Base-by-base conservation (phyloP, 2,113 vertebrate species). In the Pachyramphus minor region DNA sequence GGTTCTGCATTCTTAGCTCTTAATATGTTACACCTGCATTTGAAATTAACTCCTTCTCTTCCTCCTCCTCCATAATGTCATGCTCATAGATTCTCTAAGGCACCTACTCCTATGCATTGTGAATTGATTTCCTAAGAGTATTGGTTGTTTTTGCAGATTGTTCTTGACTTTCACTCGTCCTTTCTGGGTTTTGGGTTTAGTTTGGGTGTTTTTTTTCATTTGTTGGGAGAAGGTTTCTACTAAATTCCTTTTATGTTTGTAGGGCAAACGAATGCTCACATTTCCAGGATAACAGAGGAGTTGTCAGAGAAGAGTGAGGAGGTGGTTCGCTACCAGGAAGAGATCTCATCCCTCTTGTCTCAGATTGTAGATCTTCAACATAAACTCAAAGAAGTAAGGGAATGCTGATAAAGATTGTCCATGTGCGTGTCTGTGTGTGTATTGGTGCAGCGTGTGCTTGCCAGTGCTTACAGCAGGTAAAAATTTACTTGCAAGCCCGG, bases 301-400 rank as follows among this genome's bases (percentile, higher is more conserved):
- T 94, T 99, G 64, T 98, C 99, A 35, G 98, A 97, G 74, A 99
- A 99, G 97, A 99, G 98, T 68, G 98, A 99, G 85, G 99, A 99
- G 75, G 87, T 99, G 90, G 94, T 99, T 83, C 97, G 97, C 39
- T 99, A 99, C 95, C 99, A 99, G 97, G 99, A 99, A 94, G 99
- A 99, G 94, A 99, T 99, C 55, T 98, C 99, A 27, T 98, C 99
- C 84, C 98, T 99, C 68, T 97, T 99, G 69, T 98, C 99, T 35
- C 99, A 99, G 96, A 99, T 99, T 19, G 99, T 99, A 8, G 98
- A 99, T 85, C 98, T 99, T 75, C 99, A 99, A 16, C 99, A 99
- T 93, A 97, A 99, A 92, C 97, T 99, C 79, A 99, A 99, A 98
- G 99, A 99, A 97, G 99, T 97, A 96, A 95, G 94, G 39, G 14